These are phyloP conservation scores for Alsophila aescularia DNA, from an alignment of 2,888 invertebrate genomes.

Conservation along the genomic window DNA sequence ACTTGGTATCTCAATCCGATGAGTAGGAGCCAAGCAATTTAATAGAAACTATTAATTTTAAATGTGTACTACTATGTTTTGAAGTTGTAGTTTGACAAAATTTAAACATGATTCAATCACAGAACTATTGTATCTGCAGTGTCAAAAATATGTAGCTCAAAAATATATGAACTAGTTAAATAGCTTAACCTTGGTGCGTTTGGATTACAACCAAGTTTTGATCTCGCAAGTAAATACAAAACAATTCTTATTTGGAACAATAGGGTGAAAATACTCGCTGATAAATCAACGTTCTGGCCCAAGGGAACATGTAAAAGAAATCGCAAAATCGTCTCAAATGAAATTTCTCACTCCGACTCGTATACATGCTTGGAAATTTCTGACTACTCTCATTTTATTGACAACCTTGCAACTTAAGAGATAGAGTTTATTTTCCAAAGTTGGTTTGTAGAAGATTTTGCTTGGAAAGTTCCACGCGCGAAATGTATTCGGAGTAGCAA, in stretches of 20 bases:
- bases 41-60: too few relatives aligned
- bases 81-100: too few relatives aligned
- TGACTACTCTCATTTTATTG: slow-evolving; percentile 30
- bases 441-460: slow-evolving; percentile 38
- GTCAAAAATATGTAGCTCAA: too few relatives aligned
- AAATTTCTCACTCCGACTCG: slow-evolving; percentile 76
- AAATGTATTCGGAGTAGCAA: slow-evolving; percentile 71
- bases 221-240: slow-evolving; percentile 31
- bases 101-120: too few relatives aligned
- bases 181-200: slow-evolving; percentile 6
- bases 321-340: slow-evolving; percentile 80
- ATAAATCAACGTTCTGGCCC: slow-evolving; percentile 74
- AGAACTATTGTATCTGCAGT: too few relatives aligned
- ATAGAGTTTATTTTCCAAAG: slow-evolving; percentile 37
- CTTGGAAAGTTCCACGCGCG: slow-evolving; percentile 60
- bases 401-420: slow-evolving; percentile 12
- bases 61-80: too few relatives aligned
- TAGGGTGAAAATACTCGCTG: slow-evolving; percentile 49
- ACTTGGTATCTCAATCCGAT: too few relatives aligned
- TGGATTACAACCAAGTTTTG: background rate
- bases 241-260: slow-evolving; percentile 47
- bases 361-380: slow-evolving; percentile 61
- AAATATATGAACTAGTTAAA: too few relatives aligned
- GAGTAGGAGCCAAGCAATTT: too few relatives aligned
- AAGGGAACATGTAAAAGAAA: slow-evolving; percentile 65